Conservation (phyloP, 2,888 invertebrate genomes). For the Drosophila infuscata region DNA sequence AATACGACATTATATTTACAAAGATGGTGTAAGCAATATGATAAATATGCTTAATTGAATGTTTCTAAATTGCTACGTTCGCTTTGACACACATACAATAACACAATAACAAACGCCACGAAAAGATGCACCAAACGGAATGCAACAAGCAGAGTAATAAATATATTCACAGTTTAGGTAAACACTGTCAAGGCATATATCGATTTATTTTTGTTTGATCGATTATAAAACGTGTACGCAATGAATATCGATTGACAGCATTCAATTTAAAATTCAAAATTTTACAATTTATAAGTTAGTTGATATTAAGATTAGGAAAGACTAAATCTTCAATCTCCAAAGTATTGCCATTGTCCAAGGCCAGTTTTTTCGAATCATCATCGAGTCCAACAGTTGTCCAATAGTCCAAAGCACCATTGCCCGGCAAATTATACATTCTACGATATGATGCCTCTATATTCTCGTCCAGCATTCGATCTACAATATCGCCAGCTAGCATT, state of each 20-base stretch:
- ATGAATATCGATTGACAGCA: conserved; percentile 5
- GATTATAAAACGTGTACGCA: conserved; percentile 4
- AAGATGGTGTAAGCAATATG: conserved; percentile 23
- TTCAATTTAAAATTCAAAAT: conserved; percentile 2
- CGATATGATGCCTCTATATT: conserved; percentile 82
- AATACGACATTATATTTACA: conserved; percentile 49
- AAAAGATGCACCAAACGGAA: conserved; percentile 58
- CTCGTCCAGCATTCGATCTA: conserved; percentile 82
- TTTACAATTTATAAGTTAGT: conserved; percentile 4
- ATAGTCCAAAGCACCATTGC: conserved; percentile 37
- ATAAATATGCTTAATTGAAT: conserved; percentile 33
- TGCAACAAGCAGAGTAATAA: conserved; percentile 62
- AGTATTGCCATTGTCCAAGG: conserved; percentile 51
- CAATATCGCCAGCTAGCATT: conserved; percentile 56
- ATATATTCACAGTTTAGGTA: conserved; percentile 22
- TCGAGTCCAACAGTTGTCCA: conserved; percentile 71
- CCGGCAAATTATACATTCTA: conserved; percentile 68
- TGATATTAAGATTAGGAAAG: conserved; percentile 38
- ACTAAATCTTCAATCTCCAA: conserved; percentile 51
- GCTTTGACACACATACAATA: conserved; percentile 46
- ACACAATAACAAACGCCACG: conserved; percentile 58
- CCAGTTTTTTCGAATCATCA: conserved; percentile 80
- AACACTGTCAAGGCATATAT: conserved; percentile 26
- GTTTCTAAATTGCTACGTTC: conserved; percentile 40
- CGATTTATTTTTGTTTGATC: not conserved